Evolutionary conservation across 1,140 invertebrate genomes (phyloP), one percentile per base, ranked within the genome.

Genomic region (Melitaea cinxia): DNA sequence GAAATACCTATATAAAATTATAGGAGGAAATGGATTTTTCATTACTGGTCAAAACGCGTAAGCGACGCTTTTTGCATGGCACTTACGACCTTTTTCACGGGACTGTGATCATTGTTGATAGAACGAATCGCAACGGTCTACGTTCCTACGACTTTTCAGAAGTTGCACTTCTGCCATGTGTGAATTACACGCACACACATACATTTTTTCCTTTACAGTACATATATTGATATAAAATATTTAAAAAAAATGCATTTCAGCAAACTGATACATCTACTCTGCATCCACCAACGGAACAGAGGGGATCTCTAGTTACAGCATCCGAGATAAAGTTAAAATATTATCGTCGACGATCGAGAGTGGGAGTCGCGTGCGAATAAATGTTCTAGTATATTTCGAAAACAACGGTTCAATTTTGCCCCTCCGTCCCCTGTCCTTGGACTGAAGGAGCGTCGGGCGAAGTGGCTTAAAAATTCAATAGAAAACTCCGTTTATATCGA

Each of bases 251-350:
- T 47, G 3, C 2, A 4, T 14, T 35, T 49, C 17, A n/a, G 9
- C 49, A 17, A 49, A 67, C 49, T 63, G 30, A 33, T 19, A 17
- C 64, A 52, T 42, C 45, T 78, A 73, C 19, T 37, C 81, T 81
- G 52, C 66, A 63, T 21, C 15, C 28, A 39, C 30, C 28, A 50
- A 9, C 52, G 39, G n/a, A 66, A 21, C 56, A 72, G 60, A 70
- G 49, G 69, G 73, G 72, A 75, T 78, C 77, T 77, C 83, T 77
- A 76, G 80, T 85, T 81, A 83, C 79, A 80, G 75, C 73, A 81
- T 82, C 72, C 77, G 72, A 83, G 83, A 86, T 86, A 88, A 84
- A 83, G 84, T 85, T 89, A 87, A 88, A 89, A 88, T 89, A 88
- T 89, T 84, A 88, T 85, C 85, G 82, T 73, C 65, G 65, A 56